Evolutionary conservation across 2,888 invertebrate genomes (phyloP).

Genomic region (Chrysolina americana): DNA sequence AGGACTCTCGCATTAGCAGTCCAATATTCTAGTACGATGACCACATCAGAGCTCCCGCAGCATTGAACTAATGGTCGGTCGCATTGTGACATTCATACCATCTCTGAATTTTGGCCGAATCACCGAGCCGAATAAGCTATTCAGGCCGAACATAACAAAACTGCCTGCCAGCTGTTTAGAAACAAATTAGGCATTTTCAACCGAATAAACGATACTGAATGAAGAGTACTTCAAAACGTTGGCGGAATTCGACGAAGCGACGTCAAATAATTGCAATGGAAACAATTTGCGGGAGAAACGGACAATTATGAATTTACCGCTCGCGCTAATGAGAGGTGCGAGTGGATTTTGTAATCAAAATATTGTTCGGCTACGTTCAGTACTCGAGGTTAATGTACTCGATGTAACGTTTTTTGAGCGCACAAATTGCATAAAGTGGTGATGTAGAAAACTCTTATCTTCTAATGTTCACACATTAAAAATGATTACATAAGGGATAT

Average conservation of each 20-base stretch:
- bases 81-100: conserved; percentile 4
- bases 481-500: neutral
- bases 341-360: conserved; percentile 13
- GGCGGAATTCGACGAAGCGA: conserved; percentile 42
- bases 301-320: conserved; percentile 44
- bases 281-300: conserved; percentile 43
- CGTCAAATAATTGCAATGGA: conserved; percentile 44
- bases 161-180: conserved; percentile 34
- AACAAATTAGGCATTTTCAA: conserved; percentile 37
- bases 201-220: conserved; percentile 41
- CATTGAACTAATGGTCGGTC: conserved; percentile 37
- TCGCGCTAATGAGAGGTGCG: conserved; percentile 17
- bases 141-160: neutral
- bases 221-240: conserved; percentile 46
- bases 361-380: neutral
- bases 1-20: neutral
- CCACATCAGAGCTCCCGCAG: conserved; percentile 33
- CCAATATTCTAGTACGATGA: conserved; percentile 30
- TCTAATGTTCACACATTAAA: neutral
- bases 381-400: neutral
- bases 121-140: conserved; percentile 1
- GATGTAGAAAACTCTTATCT: neutral
- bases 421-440: neutral
- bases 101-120: conserved; percentile 6
- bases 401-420: neutral